Base-by-base conservation (phyloP, 2,888 invertebrate species). In the Drosophila meridiana region DNA sequence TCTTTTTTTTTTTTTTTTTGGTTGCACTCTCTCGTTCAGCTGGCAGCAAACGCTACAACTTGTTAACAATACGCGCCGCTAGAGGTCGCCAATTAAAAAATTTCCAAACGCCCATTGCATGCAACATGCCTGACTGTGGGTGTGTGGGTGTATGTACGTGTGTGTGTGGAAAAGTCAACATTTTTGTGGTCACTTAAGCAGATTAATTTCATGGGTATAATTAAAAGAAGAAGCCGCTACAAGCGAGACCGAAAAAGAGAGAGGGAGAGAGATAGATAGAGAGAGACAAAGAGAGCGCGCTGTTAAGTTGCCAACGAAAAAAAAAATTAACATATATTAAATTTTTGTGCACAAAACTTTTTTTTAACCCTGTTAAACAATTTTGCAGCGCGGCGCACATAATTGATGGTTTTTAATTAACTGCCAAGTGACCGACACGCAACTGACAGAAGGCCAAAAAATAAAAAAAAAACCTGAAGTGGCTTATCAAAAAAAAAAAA, bases 141-240 rank as follows among this genome's bases (percentile, higher is more conserved):
- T 9, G 55, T 47, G 61, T 61, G 48, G 20, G 67, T 30, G 57
- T 40, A 40, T 47, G 70, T 55, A 57, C 60, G 48, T 52, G 72
- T 57, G 72, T 71, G 73, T 65, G 63, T 30, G 68, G 42, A 50
- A 79, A 79, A 89, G 87, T 87, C 89, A 84, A 89, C 87, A 87
- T 89, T 89, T 89, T 89, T 87, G 89, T 89, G 87, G 87, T 83
- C 87, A 89, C 87, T 87, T 87, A 87, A 87, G 87, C 89, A 89
- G 87, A 87, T 87, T 87, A 87, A 87, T 89, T 89, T 84, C 87
- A 84, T 79, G 87, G 81, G 74, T 80, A 83, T 87, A 89, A 87
- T 89, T 82, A 87, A 87, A 88, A 86, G 76, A 88, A 86, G 83
- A 88, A 86, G 84, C 73, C 69, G 73, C 75, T 73, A 1, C 64